A percentile compares a stretch with the other conserved stretches of the same genome.
Evolutionary conservation across 2,888 invertebrate species (phyloP).

Genomic region (Azorinus chamasolen): DNA sequence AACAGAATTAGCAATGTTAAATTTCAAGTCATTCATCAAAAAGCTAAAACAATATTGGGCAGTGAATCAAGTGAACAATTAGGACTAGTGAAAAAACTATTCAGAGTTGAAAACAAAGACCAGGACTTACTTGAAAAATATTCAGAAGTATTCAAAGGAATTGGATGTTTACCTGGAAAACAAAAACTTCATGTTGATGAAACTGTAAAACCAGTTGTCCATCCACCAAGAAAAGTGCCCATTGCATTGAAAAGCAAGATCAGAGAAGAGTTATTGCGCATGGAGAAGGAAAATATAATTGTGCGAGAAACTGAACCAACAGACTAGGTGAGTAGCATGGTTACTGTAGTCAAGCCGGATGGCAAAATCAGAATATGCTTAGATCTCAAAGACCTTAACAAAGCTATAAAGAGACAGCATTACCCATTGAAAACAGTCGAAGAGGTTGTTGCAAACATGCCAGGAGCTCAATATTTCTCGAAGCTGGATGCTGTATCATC

Average conservation of each 20-base stretch:
- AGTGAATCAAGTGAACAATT: too few relatives aligned
- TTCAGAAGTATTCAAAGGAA: conserved; percentile 19
- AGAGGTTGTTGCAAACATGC: conserved; percentile 44
- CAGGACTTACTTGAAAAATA: conserved; percentile 2
- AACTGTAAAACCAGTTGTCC: conserved; percentile 39
- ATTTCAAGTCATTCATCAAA: too few relatives aligned
- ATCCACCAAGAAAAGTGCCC: conserved; percentile 43
- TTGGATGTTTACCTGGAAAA: conserved; percentile 35
- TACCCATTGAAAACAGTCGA: conserved; percentile 49
- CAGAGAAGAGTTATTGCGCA: conserved; percentile 37
- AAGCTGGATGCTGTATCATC: too few relatives aligned
- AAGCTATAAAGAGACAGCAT: conserved; percentile 41
- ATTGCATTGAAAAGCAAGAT: conserved; percentile 41
- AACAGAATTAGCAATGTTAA: too few relatives aligned
- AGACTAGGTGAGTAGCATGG: conserved; percentile 48
- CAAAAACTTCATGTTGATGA: conserved; percentile 23
- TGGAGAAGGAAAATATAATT: conserved; percentile 43
- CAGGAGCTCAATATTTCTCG: conserved; percentile 33
- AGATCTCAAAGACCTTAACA: conserved; percentile 50
- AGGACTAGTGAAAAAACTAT: background rate
- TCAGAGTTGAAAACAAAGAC: background rate
- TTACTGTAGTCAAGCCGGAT: conserved; percentile 37
- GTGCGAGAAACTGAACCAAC: conserved; percentile 48
- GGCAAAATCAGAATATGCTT: conserved; percentile 32
- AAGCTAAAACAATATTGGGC: background rate